These are phyloP conservation scores for Nebria ingens DNA, from an alignment of 1,140 invertebrate genomes.

Conservation along the genomic window DNA sequence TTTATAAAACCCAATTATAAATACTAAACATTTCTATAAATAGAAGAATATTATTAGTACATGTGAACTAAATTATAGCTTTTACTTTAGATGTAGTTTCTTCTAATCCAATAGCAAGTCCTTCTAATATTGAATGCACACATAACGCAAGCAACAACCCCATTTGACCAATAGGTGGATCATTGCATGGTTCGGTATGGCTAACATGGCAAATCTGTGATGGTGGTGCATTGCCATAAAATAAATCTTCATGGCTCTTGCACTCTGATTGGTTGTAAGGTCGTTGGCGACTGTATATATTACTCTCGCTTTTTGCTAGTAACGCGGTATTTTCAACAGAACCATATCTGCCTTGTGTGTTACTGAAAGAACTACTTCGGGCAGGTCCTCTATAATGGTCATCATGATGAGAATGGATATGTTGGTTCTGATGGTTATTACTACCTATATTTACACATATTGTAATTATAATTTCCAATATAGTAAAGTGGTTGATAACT, in stretches of 20 bases:
- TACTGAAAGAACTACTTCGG: not conserved
- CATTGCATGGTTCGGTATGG: conserved; percentile 47
- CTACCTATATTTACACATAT: too few species aligned
- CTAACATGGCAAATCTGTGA: conserved; percentile 51
- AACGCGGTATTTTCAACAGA: conserved; percentile 29
- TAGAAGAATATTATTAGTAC: too few species aligned
- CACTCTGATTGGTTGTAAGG: conserved; percentile 23
- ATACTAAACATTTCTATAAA: too few species aligned
- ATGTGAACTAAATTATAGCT: too few species aligned
- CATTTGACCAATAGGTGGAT: conserved; percentile 42
- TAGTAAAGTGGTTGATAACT: too few species aligned
- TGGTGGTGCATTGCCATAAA: conserved; percentile 36
- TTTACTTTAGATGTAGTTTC: conserved; percentile 48
- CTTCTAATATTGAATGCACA: conserved; percentile 69
- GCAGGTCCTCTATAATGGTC: not conserved
- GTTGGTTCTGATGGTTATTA: not conserved
- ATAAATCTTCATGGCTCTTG: conserved; percentile 22
- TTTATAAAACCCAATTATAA: too few species aligned
- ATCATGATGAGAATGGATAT: not conserved
- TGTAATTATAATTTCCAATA: too few species aligned
- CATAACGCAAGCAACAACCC: conserved; percentile 61
- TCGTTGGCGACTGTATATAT: conserved; percentile 12
- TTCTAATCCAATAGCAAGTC: conserved; percentile 71
- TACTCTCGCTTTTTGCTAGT: conserved; percentile 8
- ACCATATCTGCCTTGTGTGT: conserved; percentile 18